Evolutionary conservation across 92 coral and sea anemone species (phyloP).

Genomic region (Virgularia gustaviana): DNA sequence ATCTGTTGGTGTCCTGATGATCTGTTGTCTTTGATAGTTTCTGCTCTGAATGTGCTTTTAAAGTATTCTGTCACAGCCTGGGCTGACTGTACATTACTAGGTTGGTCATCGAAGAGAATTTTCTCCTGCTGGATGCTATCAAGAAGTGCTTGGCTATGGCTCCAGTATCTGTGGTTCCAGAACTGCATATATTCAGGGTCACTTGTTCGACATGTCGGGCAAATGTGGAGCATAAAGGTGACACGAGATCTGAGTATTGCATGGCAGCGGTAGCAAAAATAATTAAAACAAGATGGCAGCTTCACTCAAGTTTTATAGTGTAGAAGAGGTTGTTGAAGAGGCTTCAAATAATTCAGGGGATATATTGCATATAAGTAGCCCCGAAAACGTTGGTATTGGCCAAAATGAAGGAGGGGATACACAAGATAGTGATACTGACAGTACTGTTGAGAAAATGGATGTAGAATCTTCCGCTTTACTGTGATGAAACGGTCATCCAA

Average conservation of each 20-base stretch:
- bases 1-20: too few species aligned
- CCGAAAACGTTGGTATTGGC: neutral
- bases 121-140: too few species aligned
- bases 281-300: conserved; percentile 15
- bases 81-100: too few species aligned
- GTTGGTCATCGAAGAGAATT: too few species aligned
- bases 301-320: neutral
- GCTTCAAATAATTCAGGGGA: neutral
- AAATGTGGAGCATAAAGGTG: too few species aligned
- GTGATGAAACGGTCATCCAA: neutral
- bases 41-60: too few species aligned
- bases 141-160: too few species aligned
- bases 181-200: too few species aligned
- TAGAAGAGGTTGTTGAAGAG: neutral
- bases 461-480: neutral
- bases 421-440: neutral
- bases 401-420: neutral
- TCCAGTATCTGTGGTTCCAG: too few species aligned
- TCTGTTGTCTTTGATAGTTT: too few species aligned
- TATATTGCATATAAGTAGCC: neutral
- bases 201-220: too few species aligned
- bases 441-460: neutral
- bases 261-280: neutral
- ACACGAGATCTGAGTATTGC: neutral
- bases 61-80: too few species aligned